Evolutionary conservation across 2,797 vertebrate genomes (phyloP).

Genomic region (Gallinago solitaria): DNA sequence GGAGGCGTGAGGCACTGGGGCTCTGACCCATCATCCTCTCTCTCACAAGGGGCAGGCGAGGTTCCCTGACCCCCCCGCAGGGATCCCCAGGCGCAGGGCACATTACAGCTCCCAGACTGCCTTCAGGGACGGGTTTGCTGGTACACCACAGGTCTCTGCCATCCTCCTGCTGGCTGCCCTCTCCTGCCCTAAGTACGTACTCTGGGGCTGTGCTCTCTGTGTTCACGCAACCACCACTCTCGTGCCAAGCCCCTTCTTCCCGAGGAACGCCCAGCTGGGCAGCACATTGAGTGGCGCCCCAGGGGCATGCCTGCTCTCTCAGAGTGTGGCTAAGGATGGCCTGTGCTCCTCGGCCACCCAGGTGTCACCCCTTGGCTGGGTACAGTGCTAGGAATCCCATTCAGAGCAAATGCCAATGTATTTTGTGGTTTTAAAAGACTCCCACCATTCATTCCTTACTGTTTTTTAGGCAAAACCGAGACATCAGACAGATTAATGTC

Average conservation of each 20-base stretch:
- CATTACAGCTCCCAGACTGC: not conserved
- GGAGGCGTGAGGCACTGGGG: not conserved
- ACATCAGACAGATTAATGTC: not conserved
- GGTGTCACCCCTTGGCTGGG: not conserved
- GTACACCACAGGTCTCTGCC: not conserved
- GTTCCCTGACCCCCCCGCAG: not conserved
- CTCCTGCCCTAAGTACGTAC: not conserved
- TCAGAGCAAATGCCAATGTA: not conserved
- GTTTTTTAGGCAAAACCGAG: not conserved
- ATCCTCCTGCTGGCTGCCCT: not conserved
- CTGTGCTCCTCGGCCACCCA: not conserved
- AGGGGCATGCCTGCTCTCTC: not conserved
- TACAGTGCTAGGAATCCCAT: not conserved
- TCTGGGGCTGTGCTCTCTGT: not conserved
- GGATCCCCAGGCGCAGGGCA: not conserved
- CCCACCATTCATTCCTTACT: not conserved
- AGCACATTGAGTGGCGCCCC: rapidly evolving
- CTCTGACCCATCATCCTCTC: rapidly evolving
- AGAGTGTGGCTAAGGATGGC: not conserved
- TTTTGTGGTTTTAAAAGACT: not conserved
- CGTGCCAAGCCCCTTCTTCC: not conserved
- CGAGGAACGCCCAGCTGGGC: not conserved
- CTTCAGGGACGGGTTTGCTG: not conserved
- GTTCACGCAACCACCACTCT: not conserved
- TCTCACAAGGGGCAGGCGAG: not conserved